phyloP scores from a whole-genome alignment of 2,113 vertebrate species.

The Peromyscus polionotus region DNA sequence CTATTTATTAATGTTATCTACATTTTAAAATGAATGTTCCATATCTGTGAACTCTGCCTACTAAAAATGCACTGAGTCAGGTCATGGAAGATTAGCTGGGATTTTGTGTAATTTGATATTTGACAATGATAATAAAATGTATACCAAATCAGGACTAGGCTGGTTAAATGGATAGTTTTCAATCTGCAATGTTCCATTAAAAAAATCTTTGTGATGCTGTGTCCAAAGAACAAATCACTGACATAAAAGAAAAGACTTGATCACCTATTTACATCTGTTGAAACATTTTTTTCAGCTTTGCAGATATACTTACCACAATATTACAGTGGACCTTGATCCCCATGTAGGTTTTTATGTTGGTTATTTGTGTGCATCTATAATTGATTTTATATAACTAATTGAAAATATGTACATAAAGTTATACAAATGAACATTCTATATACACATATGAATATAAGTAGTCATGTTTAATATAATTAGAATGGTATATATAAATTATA shows the following conservation, averaged over 20 bases:
- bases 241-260: neutral
- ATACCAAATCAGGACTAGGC: conserved; percentile 43
- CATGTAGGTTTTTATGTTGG: neutral
- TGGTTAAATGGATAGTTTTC: conserved; percentile 62
- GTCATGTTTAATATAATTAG: neutral
- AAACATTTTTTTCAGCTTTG: conserved; percentile 43
- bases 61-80: conserved; percentile 50
- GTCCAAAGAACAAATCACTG: neutral
- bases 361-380: neutral
- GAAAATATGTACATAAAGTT: neutral
- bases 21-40: conserved; percentile 64
- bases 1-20: conserved; percentile 65
- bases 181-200: conserved; percentile 48
- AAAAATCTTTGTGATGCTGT: conserved; percentile 24
- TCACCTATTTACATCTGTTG: neutral
- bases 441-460: neutral
- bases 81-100: conserved; percentile 70
- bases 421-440: neutral
- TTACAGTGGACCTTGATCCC: neutral
- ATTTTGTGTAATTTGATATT: conserved; percentile 74
- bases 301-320: neutral
- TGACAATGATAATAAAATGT: conserved; percentile 53
- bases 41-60: conserved; percentile 39
- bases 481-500: neutral
- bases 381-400: neutral